A percentile compares a stretch with the other conserved stretches of the same genome.
Conservation (phyloP, 2,888 invertebrate genomes). For the Therioaphis trifolii region DNA sequence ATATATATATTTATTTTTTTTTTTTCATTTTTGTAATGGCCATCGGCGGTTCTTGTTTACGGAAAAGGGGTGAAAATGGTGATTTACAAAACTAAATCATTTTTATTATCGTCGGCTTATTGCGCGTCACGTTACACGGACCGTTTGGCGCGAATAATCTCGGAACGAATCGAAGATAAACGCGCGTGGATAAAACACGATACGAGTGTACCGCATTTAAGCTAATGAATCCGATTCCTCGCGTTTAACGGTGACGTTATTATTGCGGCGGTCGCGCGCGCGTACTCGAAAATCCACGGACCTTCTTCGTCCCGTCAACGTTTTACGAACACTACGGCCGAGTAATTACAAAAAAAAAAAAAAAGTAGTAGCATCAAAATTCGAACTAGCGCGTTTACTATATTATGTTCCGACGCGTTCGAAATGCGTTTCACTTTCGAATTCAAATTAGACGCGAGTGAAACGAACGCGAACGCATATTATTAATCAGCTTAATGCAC, state of each 20-base stretch:
- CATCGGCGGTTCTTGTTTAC: conserved; percentile 29
- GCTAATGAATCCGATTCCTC: conserved; percentile 30
- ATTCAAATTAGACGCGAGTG: too few species aligned
- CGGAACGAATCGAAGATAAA: conserved; percentile 25
- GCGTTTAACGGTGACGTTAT: conserved; percentile 13
- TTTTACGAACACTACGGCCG: too few species aligned
- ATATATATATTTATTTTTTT: not conserved
- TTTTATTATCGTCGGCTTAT: conserved; percentile 29
- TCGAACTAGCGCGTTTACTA: too few species aligned
- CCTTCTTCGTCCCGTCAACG: too few species aligned
- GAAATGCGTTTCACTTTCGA: too few species aligned
- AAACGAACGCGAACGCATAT: too few species aligned
- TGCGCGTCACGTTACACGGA: conserved; percentile 21
- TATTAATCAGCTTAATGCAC: too few species aligned
- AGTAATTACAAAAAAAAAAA: too few species aligned
- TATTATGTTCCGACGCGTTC: too few species aligned
- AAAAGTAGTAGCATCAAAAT: too few species aligned
- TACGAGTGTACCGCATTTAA: conserved; percentile 26
- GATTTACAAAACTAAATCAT: conserved; percentile 51
- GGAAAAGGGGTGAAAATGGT: conserved; percentile 35
- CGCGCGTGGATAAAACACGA: not conserved
- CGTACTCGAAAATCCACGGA: too few species aligned
- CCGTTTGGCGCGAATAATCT: conserved; percentile 23
- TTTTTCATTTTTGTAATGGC: conserved; percentile 49
- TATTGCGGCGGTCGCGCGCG: not conserved